Base-by-base conservation (phyloP, 1,140 invertebrate genomes). In the Cataglyphis hispanica region DNA sequence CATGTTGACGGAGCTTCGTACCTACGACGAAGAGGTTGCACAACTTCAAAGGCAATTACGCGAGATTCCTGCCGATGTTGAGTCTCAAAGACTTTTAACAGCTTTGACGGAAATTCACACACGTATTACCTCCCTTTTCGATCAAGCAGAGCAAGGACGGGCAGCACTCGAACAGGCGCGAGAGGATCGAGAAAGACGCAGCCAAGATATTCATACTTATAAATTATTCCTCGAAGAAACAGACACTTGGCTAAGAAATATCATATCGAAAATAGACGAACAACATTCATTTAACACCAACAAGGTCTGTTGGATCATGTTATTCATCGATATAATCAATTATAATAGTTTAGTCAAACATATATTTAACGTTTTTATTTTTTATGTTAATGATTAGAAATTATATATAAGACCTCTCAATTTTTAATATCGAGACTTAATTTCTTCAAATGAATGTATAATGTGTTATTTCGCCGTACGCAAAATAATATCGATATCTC, bases 221-320 rank as follows among this genome's bases (percentile, higher is more conserved):
- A 96, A 96, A 92, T 91, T 93, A 67, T 95, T 97, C 89, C 94
- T 97, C 53, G 95, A 95, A 50, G 96, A 97, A 90, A 95, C 97
- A 0, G 96, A 97, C 88, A 90, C 93, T 56, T 97, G 97, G 97
- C 92, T 97, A 22, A 91, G 83, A 86, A 91, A 84, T 19, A 84
- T 95, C 31, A 85, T 91, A 63, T 70, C 91, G 0, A 87, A 84
- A 16, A 91, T 95, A 6, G 91, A 86, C 64, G 88, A 92, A 1
- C 70, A 87, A 43, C 67, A 60, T 60, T 84, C 81, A 5, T 2
- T 83, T 25, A 31, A 67, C 34, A 77, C 83, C 22, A 86, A 67
- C 60, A 72, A 90, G 89, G 89, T 90, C 16, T 67, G 88, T 87
- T 46, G 31, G 56, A 43, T 78, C 22, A n/a, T 1, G 16, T 50